A percentile compares a stretch with the other conserved stretches of the same genome.
phyloP scores from a whole-genome alignment of 2,888 invertebrate species.

The Polylopha cassiicola region DNA sequence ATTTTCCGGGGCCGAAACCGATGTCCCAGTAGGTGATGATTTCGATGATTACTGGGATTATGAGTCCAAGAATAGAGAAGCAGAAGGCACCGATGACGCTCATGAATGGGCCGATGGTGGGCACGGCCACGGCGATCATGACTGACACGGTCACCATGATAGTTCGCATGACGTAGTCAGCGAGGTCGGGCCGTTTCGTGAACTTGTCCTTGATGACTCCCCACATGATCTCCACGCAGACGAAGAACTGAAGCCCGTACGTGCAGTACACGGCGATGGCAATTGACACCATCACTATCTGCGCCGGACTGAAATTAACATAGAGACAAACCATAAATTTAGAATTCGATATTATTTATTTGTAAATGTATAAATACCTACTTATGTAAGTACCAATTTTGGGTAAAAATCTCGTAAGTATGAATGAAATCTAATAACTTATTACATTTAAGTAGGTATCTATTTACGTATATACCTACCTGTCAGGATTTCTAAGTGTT shows the following conservation, averaged over 20 bases:
- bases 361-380: too few species aligned
- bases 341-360: too few species aligned
- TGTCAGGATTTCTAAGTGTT: too few species aligned
- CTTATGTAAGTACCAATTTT: too few species aligned
- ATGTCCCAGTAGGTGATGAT: constrained; percentile 90
- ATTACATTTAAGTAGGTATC: background rate
- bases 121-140: constrained; percentile 88
- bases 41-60: constrained; percentile 91
- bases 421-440: too few species aligned
- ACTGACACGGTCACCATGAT: constrained; percentile 83
- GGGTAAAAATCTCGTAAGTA: too few species aligned
- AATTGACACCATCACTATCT: constrained; percentile 90
- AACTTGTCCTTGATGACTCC: constrained; percentile 85
- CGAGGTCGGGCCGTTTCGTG: constrained; percentile 80
- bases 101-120: constrained; percentile 92
- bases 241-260: constrained; percentile 97
- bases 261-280: constrained; percentile 95
- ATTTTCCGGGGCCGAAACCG: constrained; percentile 84
- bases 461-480: too few species aligned
- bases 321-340: constrained; percentile 13
- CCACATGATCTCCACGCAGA: constrained; percentile 96
- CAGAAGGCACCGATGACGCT: constrained; percentile 95
- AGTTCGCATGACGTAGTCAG: constrained; percentile 86
- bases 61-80: constrained; percentile 92
- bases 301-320: constrained; percentile 82